Evolutionary conservation across 2,888 invertebrate species (phyloP), one percentile per base, ranked within the genome.

Genomic region (Pediacus dermestoides): DNA sequence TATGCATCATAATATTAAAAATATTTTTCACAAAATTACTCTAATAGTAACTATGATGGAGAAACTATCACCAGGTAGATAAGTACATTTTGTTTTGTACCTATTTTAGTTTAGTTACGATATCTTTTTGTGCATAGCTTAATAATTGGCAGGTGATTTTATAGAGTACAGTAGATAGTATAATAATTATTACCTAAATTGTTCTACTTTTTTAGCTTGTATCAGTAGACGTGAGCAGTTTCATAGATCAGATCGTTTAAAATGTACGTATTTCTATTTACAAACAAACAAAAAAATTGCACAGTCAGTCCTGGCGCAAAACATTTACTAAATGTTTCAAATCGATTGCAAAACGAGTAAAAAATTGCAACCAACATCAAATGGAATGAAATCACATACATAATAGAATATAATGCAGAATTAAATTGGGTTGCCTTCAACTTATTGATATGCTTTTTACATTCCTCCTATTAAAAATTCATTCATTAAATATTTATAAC

Each of bases 231-330:
- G n/a, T n/a, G 6, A 18, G n/a, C 21, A 18, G 21, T 18, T 6
- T 18, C 21, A 18, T n/a, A 18, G 21, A 6, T 18, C 21, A 18
- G 21, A 18, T 18, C 21, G 6, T 18, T n/a, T n/a, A 21, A n/a
- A 21, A 21, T 21, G n/a, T 9, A n/a, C 10, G 4, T 9, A 16
- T 16, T 7, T 7, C 4, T 10, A n/a, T 16, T 16, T 31, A 31
- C 10, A 16, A 16, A 31, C 16, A 31, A 30, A 30, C n/a, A n/a
- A n/a, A n/a, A 31, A 62, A 52, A 66, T 66, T 66, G 66, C 66
- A 66, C 64, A 56, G 57, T 57, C 48, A 61, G 64, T 64, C 66
- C 63, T 63, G 64, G 63, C 61, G 55, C n/a, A 48, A 43, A 33
- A 28, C 9, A 42, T 30, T 28, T 34, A 38, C 30, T 33, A 22